Conservation (phyloP, 2,888 invertebrate species). For the Elysia crispata region DNA sequence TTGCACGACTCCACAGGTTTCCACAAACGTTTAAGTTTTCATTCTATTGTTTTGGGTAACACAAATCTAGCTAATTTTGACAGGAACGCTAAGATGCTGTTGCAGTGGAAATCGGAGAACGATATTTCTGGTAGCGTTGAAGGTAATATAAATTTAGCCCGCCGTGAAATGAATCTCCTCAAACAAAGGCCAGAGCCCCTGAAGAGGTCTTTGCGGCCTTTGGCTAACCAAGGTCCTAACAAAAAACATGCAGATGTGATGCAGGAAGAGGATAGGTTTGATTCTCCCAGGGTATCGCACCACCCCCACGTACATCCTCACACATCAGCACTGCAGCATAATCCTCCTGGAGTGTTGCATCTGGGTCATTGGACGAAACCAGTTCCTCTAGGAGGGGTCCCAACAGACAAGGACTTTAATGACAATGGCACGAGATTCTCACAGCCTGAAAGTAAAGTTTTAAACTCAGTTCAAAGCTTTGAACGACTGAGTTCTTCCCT, state of each 20-base stretch:
- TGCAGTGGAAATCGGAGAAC: no score
- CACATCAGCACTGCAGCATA: not conserved
- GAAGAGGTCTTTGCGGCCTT: no score
- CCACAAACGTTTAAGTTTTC: no score
- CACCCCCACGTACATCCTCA: not conserved
- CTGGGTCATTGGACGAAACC: no score
- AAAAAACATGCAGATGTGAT: not conserved
- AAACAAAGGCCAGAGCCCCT: not conserved
- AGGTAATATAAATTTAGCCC: not conserved
- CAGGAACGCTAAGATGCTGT: no score
- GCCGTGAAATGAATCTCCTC: not conserved
- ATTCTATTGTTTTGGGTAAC: no score
- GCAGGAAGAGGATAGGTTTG: not conserved
- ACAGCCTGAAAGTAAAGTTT: not conserved
- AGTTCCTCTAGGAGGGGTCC: no score
- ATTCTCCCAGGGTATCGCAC: not conserved
- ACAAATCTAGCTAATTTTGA: no score
- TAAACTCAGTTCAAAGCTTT: slow-evolving; percentile 20
- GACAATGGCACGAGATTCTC: no score
- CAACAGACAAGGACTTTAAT: no score
- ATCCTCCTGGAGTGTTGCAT: no score
- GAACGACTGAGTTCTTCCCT: slow-evolving; percentile 2
- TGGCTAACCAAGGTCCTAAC: slow-evolving; percentile 5
- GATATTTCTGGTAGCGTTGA: not conserved
- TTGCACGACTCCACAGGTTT: no score